Conservation (phyloP, 1,140 invertebrate species). For the Grapholita molesta region DNA sequence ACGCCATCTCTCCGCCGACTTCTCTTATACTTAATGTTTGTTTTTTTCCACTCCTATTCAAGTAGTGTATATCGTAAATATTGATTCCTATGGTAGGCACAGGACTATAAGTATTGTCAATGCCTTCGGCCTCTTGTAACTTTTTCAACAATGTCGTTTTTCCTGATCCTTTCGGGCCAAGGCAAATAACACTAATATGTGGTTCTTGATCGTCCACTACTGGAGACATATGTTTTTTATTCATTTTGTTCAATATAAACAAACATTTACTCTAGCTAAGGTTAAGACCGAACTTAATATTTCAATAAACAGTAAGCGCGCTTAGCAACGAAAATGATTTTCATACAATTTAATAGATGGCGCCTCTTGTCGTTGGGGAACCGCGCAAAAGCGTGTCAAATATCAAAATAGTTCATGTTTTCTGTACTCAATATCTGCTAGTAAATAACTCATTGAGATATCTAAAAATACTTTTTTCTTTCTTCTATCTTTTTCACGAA, state of each 20-base stretch:
- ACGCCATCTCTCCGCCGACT: conserved; percentile 88
- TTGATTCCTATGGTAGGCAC: conserved; percentile 89
- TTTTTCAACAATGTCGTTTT: conserved; percentile 89
- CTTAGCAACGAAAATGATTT: neutral
- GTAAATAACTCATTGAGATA: neutral
- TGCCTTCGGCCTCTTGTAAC: conserved; percentile 81
- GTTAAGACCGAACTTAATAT: neutral
- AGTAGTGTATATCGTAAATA: conserved; percentile 81
- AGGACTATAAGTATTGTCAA: conserved; percentile 85
- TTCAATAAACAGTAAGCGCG: neutral
- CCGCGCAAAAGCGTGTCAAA: neutral
- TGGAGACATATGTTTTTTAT: neutral
- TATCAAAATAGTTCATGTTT: neutral
- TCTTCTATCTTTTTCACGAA: neutral
- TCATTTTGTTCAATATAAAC: neutral
- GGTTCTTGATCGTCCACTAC: conserved; percentile 64
- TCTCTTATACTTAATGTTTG: conserved; percentile 78
- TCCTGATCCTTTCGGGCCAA: conserved; percentile 87
- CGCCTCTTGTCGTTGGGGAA: neutral
- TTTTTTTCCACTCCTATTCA: conserved; percentile 74
- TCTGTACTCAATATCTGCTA: too few species aligned
- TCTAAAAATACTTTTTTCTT: too few species aligned
- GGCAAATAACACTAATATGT: conserved; percentile 81
- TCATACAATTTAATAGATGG: neutral
- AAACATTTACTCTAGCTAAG: neutral